These are phyloP conservation scores for Proales similis DNA, from an alignment of 1,140 invertebrate species.

Conservation along the genomic window DNA sequence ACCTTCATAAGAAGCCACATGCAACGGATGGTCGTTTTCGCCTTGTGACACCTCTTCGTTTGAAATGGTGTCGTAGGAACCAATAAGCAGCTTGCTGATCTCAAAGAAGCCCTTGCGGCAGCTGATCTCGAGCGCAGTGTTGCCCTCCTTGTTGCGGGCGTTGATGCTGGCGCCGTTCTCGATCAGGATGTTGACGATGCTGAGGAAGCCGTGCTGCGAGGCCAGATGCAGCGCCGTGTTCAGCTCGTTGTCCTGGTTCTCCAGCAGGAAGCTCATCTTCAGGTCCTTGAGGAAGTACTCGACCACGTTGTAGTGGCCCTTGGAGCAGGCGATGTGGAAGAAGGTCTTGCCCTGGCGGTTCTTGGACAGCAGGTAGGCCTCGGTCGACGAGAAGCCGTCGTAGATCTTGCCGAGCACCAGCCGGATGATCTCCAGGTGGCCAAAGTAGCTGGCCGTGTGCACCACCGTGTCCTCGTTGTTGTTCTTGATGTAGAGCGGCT, in stretches of 20 bases:
- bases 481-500: constrained; percentile 10
- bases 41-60: background rate
- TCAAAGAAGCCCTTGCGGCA: constrained; percentile 30
- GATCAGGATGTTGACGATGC: constrained; percentile 18
- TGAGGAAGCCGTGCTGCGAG: constrained; percentile 9
- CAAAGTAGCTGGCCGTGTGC: constrained; percentile 2
- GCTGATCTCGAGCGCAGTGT: constrained; percentile 25
- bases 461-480: constrained; percentile 31
- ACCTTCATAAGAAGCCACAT: constrained; percentile 28
- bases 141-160: constrained; percentile 17
- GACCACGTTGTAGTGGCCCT: constrained; percentile 32
- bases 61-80: constrained; percentile 10
- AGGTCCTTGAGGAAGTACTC: constrained; percentile 35
- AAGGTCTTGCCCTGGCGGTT: constrained; percentile 18
- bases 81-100: constrained; percentile 32
- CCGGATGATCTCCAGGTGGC: constrained; percentile 26
- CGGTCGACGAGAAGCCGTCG: background rate
- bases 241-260: constrained; percentile 12
- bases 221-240: constrained; percentile 37
- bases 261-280: constrained; percentile 12
- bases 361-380: constrained; percentile 4
- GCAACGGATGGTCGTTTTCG: constrained; percentile 23
- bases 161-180: constrained; percentile 10
- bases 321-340: constrained; percentile 34
- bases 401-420: constrained; percentile 26